These are phyloP conservation scores for Griposia aprilina DNA, from an alignment of 2,888 invertebrate genomes.

Conservation along the genomic window DNA sequence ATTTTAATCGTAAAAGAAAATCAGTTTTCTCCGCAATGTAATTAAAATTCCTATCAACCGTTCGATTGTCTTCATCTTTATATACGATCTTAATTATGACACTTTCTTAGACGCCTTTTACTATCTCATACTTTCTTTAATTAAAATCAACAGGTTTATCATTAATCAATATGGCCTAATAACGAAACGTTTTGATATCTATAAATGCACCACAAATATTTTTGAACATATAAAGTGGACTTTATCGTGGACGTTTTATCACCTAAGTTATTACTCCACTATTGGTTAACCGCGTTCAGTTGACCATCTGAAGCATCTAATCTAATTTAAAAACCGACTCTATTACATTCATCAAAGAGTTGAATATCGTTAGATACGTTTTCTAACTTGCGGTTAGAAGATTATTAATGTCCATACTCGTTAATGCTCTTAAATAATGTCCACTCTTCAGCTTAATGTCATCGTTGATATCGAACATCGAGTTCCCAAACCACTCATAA, in stretches of 20 bases:
- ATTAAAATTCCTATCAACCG: slow-evolving; percentile 78
- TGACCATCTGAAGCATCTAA: slow-evolving; percentile 27
- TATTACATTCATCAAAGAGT: slow-evolving; percentile 32
- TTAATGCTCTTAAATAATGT: slow-evolving; percentile 42
- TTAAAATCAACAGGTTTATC: slow-evolving; percentile 55
- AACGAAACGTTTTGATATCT: slow-evolving; percentile 32
- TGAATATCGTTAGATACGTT: slow-evolving; percentile 24
- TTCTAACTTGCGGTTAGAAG: slow-evolving; percentile 32
- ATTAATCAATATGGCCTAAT: slow-evolving; percentile 29
- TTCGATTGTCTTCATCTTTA: slow-evolving; percentile 67
- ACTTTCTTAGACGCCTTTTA: slow-evolving; percentile 57
- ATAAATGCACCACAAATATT: slow-evolving; percentile 27
- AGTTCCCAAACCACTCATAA: slow-evolving; percentile 35
- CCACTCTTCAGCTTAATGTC: slow-evolving; percentile 26
- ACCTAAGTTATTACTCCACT: slow-evolving; percentile 48
- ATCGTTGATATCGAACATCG: slow-evolving; percentile 36
- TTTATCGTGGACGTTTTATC: slow-evolving; percentile 49
- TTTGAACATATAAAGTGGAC: slow-evolving; percentile 7
- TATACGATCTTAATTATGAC: slow-evolving; percentile 55
- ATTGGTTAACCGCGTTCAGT: slow-evolving; percentile 39
- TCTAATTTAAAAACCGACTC: slow-evolving; percentile 38
- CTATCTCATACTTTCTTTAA: slow-evolving; percentile 39
- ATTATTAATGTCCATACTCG: slow-evolving; percentile 48
- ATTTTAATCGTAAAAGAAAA: slow-evolving; percentile 61
- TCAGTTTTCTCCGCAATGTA: slow-evolving; percentile 68